Conservation (phyloP, 2,888 invertebrate genomes). For the Dioctria linearis region DNA sequence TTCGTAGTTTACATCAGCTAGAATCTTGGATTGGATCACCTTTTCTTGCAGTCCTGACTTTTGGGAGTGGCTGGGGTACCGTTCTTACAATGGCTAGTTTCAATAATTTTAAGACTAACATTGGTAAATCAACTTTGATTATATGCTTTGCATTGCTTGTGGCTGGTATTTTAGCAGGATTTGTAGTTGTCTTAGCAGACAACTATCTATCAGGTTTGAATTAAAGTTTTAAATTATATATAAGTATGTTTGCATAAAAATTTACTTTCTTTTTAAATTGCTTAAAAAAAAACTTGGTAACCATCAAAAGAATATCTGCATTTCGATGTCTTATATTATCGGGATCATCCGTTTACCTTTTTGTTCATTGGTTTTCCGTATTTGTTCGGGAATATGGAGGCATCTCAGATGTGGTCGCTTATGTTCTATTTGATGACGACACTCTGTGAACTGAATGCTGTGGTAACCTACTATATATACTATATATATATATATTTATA, state of each 20-base stretch:
- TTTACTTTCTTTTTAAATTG: too few species aligned
- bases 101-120: constrained; percentile 82
- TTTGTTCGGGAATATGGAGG: constrained; percentile 79
- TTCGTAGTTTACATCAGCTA: not conserved
- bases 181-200: constrained; percentile 3
- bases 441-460: constrained; percentile 80
- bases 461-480: constrained; percentile 74
- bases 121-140: constrained; percentile 69
- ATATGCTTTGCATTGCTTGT: not conserved
- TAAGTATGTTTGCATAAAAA: too few species aligned
- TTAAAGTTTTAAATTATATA: too few species aligned
- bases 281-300: too few species aligned
- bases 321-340: not conserved
- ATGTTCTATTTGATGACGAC: constrained; percentile 84
- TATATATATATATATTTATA: too few species aligned
- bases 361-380: constrained; percentile 81
- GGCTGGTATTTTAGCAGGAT: not conserved
- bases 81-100: constrained; percentile 87
- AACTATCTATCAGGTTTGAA: constrained; percentile 5
- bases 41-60: constrained; percentile 76
- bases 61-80: constrained; percentile 89
- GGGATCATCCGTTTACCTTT: not conserved
- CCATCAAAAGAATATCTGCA: not conserved
- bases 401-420: constrained; percentile 82
- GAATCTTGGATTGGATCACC: constrained; percentile 55